Base-by-base conservation (phyloP, 2,797 vertebrate species). In the Mionectes olivaceus region DNA sequence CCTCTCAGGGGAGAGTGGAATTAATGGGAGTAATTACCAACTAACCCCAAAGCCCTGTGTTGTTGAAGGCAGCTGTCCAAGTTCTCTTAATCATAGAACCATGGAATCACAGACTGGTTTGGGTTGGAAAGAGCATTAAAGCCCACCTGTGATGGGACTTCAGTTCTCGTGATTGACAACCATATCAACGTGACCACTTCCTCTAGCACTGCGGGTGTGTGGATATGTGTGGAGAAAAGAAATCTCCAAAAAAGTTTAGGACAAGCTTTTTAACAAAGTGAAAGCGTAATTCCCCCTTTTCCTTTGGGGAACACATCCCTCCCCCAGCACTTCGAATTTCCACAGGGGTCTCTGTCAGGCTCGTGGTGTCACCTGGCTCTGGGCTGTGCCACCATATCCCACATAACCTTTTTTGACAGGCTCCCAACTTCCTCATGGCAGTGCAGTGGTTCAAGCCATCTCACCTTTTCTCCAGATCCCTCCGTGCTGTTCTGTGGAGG, bases 401-500 rank as follows among this genome's bases (percentile, higher is more conserved):
- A 32, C 4, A 1, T 53, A 55, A 63, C 43, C 35, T 37, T 15
- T 74, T 8, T 46, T 52, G 59, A 19, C 28, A 76, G 35, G 69
- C 55, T 78, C 55, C 71, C n/a, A 1, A 3, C 63, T 90, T 92
- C 84, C 75, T 88, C 3, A 0, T 78, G 87, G 61, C 81, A 14
- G 32, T 12, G 30, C 35, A 4, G 24, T 7, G 2, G 12, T 32
- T 39, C 0, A 21, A 77, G 22, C 78, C 0, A 0, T 59, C 68
- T 95, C 75, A 64, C 94, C 90, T 84, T 90, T 90, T 6, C 90
- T 67, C 94, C 60, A 65, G 0, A 83, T 22, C 2, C 35, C 67
- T 91, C 49, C 4, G 3, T 65, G 74, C 86, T 23, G 0, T 27
- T 56, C 56, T 60, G 41, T 39, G 3, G 53, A 78, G 67, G 44